Evolutionary conservation across 92 coral and sea anemone genomes (phyloP).

Genomic region (Palythoa grandis): DNA sequence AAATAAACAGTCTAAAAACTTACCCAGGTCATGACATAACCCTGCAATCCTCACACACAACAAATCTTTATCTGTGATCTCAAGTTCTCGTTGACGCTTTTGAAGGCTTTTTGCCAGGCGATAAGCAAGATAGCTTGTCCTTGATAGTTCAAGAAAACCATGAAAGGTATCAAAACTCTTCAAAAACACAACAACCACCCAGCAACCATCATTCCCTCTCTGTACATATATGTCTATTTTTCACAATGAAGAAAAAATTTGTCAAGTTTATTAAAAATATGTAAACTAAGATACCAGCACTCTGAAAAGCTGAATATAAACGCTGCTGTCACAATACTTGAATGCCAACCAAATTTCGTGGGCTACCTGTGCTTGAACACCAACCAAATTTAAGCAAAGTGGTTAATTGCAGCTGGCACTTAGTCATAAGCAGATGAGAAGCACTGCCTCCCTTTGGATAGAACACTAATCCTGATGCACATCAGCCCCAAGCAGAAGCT

Average conservation of each 20-base stretch:
- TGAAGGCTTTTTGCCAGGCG: conserved; percentile 67
- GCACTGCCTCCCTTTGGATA: too few relatives aligned
- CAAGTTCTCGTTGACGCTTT: conserved; percentile 77
- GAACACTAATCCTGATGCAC: too few relatives aligned
- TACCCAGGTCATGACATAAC: conserved; percentile 95
- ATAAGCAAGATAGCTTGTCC: conserved; percentile 79
- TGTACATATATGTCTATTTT: not conserved
- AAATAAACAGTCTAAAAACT: not conserved
- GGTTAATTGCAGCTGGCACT: too few relatives aligned
- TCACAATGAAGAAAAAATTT: not conserved
- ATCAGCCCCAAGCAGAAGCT: too few relatives aligned
- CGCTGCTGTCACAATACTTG: too few relatives aligned
- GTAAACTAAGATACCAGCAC: too few relatives aligned
- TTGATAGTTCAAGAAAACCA: not conserved
- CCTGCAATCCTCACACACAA: conserved; percentile 92
- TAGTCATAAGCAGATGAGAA: too few relatives aligned
- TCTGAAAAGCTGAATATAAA: too few relatives aligned
- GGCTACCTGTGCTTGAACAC: too few relatives aligned
- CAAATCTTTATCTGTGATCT: conserved; percentile 76
- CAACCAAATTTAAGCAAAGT: too few relatives aligned
- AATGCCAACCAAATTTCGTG: too few relatives aligned
- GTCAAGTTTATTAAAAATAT: too few relatives aligned
- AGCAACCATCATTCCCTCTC: not conserved
- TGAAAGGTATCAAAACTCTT: not conserved
- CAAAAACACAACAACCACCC: not conserved